These are phyloP conservation scores for Opisthograptis luteolata DNA, from an alignment of 2,888 invertebrate genomes.

Conservation along the genomic window DNA sequence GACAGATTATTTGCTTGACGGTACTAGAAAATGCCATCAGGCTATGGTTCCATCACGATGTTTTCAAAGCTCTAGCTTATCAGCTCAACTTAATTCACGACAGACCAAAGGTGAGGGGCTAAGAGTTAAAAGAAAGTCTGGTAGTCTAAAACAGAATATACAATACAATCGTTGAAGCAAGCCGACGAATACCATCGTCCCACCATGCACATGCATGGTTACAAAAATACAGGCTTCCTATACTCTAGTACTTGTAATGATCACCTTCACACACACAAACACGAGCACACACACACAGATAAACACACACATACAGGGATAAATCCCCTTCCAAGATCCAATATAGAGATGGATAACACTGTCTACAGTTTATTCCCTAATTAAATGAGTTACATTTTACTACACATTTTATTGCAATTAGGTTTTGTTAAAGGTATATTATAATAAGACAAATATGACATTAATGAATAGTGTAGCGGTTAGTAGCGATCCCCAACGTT, in stretches of 20 bases:
- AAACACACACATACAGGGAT: conserved; percentile 31
- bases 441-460: no score
- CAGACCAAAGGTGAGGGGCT: no score
- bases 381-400: conserved; percentile 36
- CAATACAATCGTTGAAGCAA: neutral
- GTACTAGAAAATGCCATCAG: no score
- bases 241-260: conserved; percentile 79
- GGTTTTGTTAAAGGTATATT: no score
- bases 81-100: no score
- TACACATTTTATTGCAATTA: no score
- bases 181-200: neutral
- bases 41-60: no score
- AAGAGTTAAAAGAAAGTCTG: neutral
- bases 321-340: conserved; percentile 18
- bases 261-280: conserved; percentile 54
- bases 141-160: neutral
- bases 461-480: no score
- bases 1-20: no score
- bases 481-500: no score
- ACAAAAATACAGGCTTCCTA: conserved; percentile 45
- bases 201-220: neutral
- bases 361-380: conserved; percentile 34
- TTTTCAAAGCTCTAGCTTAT: no score
- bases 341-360: conserved; percentile 31
- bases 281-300: conserved; percentile 32